Evolutionary conservation across 2,113 vertebrate species (phyloP).

Genomic region (Felis catus): F.catus_Fca126_mat1.0 CM031427.1:19471001-19471500

Average conservation of each 20-base stretch:
- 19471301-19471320: too few species aligned
- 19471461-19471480: conserved; percentile 37
- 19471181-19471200: conserved; percentile 33
- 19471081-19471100: neutral
- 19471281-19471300: too few species aligned
- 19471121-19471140: conserved; percentile 47
- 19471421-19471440: conserved; percentile 69
- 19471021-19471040: conserved; percentile 3
- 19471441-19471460: conserved; percentile 65
- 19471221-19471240: too few species aligned
- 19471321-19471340: too few species aligned
- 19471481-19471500: conserved; percentile 6
- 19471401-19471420: conserved; percentile 53
- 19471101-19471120: conserved; percentile 46
- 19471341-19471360: too few species aligned
- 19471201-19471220: too few species aligned
- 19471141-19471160: conserved; percentile 53
- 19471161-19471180: conserved; percentile 63
- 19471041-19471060: conserved; percentile 42
- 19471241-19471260: too few species aligned
- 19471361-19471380: too few species aligned
- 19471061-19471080: neutral
- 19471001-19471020: neutral
- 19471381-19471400: too few species aligned
- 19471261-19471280: too few species aligned